Evolutionary conservation across 2,113 vertebrate genomes (phyloP).

Genomic region (Alligator mississippiensis): DNA sequence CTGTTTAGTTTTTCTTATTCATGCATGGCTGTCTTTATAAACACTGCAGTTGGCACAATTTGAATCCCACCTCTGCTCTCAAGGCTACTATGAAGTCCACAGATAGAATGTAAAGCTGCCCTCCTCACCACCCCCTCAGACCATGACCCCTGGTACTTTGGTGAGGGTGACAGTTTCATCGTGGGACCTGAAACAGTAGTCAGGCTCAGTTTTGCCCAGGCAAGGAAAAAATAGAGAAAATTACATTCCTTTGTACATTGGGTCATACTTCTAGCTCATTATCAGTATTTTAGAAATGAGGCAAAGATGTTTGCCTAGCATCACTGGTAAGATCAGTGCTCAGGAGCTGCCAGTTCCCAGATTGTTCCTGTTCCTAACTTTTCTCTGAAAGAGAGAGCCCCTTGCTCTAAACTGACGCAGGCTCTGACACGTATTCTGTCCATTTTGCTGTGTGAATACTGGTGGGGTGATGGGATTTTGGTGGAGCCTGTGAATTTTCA

Average conservation of each 20-base stretch:
- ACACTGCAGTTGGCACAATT: neutral
- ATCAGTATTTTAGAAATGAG: neutral
- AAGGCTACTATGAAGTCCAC: neutral
- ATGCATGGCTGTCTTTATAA: no score
- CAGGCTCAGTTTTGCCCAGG: neutral
- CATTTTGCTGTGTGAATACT: neutral
- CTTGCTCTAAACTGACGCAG: neutral
- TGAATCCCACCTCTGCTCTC: neutral
- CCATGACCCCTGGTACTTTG: no score
- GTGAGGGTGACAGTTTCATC: neutral
- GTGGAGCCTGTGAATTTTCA: neutral
- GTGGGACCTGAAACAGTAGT: neutral
- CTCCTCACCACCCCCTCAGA: neutral
- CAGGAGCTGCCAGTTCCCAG: neutral
- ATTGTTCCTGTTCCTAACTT: neutral
- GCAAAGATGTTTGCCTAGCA: neutral
- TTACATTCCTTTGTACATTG: neutral
- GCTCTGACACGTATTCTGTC: neutral
- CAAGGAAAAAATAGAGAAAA: neutral
- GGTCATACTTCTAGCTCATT: neutral
- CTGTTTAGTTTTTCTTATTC: no score
- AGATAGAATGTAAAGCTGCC: neutral
- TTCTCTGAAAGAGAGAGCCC: neutral
- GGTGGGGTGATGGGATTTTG: neutral
- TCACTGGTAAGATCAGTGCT: neutral